phyloP scores from a whole-genome alignment of 2,797 vertebrate species.

The Xiphophorus birchmanni region DNA sequence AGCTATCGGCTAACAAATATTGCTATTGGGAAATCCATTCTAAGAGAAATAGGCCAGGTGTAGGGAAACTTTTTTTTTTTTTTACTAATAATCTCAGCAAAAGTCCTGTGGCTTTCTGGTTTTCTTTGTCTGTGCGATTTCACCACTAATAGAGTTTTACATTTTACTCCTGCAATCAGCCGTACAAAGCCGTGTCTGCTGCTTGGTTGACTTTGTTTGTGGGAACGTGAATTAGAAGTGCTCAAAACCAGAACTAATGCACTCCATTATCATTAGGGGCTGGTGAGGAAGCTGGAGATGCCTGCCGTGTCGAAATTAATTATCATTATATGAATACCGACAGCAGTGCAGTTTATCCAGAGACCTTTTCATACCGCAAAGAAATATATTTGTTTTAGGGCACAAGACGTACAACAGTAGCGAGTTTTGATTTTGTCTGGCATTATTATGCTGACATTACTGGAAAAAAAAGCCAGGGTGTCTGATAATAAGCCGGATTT shows the following conservation, averaged over 20 bases:
- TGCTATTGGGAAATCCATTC: neutral
- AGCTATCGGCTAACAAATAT: neutral
- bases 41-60: neutral
- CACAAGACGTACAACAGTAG: neutral
- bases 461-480: neutral
- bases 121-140: neutral
- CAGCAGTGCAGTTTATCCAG: neutral
- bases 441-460: neutral
- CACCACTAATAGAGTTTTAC: neutral
- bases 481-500: neutral
- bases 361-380: neutral
- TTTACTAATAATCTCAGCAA: neutral
- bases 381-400: neutral
- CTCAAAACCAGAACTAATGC: conserved; percentile 1
- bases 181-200: neutral
- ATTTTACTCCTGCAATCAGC: neutral
- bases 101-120: neutral
- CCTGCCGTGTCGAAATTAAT: conserved; percentile 6
- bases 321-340: neutral
- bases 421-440: neutral
- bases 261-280: conserved; percentile 7
- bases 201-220: neutral
- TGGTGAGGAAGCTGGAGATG: conserved; percentile 2
- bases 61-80: neutral
- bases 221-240: conserved; percentile 1